Base-by-base conservation (phyloP, 2,888 invertebrate genomes). In the Nasonovia ribisnigri region DNA sequence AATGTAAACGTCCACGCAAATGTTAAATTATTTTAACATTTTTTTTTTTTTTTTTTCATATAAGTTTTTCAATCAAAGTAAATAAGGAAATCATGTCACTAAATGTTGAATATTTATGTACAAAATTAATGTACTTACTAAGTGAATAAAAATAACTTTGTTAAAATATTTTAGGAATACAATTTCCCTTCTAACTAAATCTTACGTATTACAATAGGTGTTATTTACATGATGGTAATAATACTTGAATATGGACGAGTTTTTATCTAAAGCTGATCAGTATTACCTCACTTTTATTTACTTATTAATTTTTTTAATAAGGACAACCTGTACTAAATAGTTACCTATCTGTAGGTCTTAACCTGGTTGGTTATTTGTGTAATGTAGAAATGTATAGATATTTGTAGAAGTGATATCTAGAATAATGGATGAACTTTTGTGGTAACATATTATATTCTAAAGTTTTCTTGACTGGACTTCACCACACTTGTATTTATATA, bases 371-470 rank as follows among this genome's bases (percentile, higher is more conserved):
- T n/a, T n/a, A n/a, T n/a, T n/a, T n/a, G n/a, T n/a, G n/a, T n/a
- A n/a, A n/a, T n/a, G n/a, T n/a, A n/a, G n/a, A 98, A 99, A 92
- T 84, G 84, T n/a, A 90, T 92, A 26, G 91, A 90, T 94, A 96
- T 96, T 96, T 96, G 96, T 36, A 97, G 96, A 54, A 97, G 95
- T 94, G 97, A 98, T 95, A 99, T 99, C 0, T 99, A 99, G 96
- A 99, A 99, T 95, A 98, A 98, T 24, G 97, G 96, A 95, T 99
- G 99, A 0, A 98, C 98, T 96, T 99, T 99, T 0, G 99, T 99
- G 0, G 99, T 99, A n/a, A n/a, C n/a, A n/a, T 95, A 99, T 97
- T 99, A 99, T 87, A 99, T 96, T 92, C 99, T 97, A 96, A 99
- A 99, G 0, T 97, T 96, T 16, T 98, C 97, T 95, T 98, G 97